phyloP scores from a whole-genome alignment of 2,113 vertebrate species.

The Mohoua ochrocephala region DNA sequence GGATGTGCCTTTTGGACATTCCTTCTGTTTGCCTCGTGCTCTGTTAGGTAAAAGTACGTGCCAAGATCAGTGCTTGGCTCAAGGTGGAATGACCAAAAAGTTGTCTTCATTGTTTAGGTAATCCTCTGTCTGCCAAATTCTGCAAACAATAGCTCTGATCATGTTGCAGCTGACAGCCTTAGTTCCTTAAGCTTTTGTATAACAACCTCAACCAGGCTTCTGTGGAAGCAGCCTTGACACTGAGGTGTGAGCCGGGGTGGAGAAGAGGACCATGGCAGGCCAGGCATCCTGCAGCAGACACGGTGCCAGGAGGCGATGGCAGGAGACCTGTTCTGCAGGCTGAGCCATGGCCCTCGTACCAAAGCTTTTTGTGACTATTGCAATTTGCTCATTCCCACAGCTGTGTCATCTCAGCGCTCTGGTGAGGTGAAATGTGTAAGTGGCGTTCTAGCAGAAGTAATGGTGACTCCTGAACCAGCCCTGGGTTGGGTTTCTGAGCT shows the following conservation, averaged over 20 bases:
- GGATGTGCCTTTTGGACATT: background rate
- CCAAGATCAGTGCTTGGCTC: background rate
- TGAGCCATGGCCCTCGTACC: fast-evolving
- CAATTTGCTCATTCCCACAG: background rate
- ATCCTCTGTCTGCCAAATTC: background rate
- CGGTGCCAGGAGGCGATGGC: background rate
- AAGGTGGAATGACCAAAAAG: background rate
- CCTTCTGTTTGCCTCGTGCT: background rate
- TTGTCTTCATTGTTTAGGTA: background rate
- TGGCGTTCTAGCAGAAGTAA: background rate
- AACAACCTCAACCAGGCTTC: background rate
- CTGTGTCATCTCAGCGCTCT: background rate
- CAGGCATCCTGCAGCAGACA: background rate
- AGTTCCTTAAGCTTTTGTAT: background rate
- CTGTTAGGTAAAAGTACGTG: background rate
- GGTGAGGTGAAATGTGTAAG: background rate
- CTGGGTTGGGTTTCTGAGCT: background rate
- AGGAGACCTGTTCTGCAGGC: background rate
- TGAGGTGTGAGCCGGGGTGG: background rate
- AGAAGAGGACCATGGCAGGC: background rate
- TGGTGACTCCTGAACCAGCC: fast-evolving
- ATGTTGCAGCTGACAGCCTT: background rate
- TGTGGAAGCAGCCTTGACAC: background rate
- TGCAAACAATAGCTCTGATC: background rate
- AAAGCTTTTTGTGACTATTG: background rate